Conservation (phyloP, 23 tunicate species). For the Trididemnum miniatum region DNA sequence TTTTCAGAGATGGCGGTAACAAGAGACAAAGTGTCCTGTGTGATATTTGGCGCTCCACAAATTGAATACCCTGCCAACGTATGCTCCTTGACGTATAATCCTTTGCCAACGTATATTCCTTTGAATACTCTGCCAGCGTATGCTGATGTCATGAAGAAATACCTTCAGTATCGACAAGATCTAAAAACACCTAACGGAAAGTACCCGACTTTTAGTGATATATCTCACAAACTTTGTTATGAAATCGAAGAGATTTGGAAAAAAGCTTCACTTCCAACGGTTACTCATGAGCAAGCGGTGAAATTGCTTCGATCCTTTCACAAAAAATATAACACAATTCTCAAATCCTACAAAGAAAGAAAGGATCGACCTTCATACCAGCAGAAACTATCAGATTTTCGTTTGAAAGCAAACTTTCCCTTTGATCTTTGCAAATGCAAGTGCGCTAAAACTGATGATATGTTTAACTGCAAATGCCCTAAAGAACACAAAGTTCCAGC, state of each 20-base stretch:
- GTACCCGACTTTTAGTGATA: not conserved
- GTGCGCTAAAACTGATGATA: no score
- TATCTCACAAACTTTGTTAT: not conserved
- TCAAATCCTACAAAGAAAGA: not conserved
- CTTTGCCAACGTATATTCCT: no score
- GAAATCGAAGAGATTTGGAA: not conserved
- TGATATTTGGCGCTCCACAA: not conserved
- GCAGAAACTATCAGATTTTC: not conserved
- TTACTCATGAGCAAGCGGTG: not conserved
- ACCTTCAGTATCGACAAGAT: not conserved
- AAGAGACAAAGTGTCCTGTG: not conserved
- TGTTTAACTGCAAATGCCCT: not conserved
- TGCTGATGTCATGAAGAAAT: not conserved
- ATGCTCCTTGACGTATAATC: no score
- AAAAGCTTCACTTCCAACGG: not conserved
- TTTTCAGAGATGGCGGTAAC: not conserved
- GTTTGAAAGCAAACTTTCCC: not conserved
- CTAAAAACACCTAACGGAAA: not conserved
- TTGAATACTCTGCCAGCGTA: not conserved
- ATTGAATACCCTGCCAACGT: not conserved
- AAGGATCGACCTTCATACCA: not conserved
- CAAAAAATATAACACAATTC: not conserved
- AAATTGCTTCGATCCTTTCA: not conserved
- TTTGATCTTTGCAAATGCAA: not conserved
- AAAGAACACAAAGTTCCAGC: not conserved